Base-by-base conservation (phyloP, 1,140 invertebrate species). In the Sarcophaga peregrina region DNA sequence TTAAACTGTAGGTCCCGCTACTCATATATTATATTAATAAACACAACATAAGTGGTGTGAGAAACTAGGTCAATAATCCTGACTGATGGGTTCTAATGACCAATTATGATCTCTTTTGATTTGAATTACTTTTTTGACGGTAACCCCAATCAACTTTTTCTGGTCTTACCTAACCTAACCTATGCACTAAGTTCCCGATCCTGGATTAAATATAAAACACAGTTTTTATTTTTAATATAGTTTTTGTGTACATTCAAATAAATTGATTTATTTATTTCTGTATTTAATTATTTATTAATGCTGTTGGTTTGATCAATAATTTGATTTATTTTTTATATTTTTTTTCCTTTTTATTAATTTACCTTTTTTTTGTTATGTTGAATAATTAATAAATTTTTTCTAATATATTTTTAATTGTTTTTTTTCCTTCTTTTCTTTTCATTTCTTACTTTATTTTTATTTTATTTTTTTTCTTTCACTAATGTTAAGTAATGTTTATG, bases 241-340 rank as follows among this genome's bases (percentile, higher is more conserved):
- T 58, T 78, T 78, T 78, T 78, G 47, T 78, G 75, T 78, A 78
- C 75, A 78, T 78, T 50, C 75, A 78, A 78, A 50, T 78, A 78
- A 78, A 78, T 78, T 52, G 52, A 17, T 50, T n/a, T 76, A n/a
- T 74, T 78, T 78, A 78, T 78, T 52, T 50, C 20, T 78, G 52
- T 76, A 48, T n/a, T 76, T 76, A 45, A 2, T 37, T 37, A 4
- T 37, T 37, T 37, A 37, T 37, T 37, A 37, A 37, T 37, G 25
- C n/a, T 58, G 54, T 58, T 13, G 54, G 45, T 76, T 75, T 52
- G 47, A 20, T 78, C 75, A 50, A 72, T 72, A 37, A 37, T 68
- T 20, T 68, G 20, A 20, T 68, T 17, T 68, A 20, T 25, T 17
- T 68, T 68, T 68, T 68, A n/a, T 7, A 50, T 78, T 52, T 78